Conservation (phyloP, 2,888 invertebrate genomes). For the Griposia aprilina region DNA sequence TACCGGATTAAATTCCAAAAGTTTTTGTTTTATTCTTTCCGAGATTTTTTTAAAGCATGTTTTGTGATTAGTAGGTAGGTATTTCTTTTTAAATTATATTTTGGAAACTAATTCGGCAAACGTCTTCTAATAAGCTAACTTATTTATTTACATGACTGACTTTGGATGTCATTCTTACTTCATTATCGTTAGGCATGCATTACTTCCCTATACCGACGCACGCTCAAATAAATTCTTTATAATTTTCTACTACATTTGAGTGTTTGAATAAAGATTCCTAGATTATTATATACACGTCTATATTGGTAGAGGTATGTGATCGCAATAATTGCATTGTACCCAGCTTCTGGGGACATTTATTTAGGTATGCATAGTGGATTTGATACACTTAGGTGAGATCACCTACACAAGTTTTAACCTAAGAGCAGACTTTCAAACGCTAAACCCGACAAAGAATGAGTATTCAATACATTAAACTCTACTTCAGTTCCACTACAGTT, state of each 20-base stretch:
- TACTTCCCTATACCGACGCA: slow-evolving; percentile 31
- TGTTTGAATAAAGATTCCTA: slow-evolving; percentile 38
- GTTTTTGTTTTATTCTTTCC: background rate
- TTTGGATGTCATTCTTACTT: slow-evolving; percentile 71
- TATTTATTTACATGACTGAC: slow-evolving; percentile 81
- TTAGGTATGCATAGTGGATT: slow-evolving; percentile 15
- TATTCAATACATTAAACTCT: slow-evolving; percentile 63
- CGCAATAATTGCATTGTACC: slow-evolving; percentile 30
- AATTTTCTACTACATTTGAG: slow-evolving; percentile 43
- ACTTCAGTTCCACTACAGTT: slow-evolving; percentile 62
- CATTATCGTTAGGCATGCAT: slow-evolving; percentile 25
- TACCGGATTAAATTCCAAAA: slow-evolving; percentile 34
- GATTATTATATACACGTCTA: slow-evolving; percentile 53
- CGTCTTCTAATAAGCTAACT: slow-evolving; percentile 56
- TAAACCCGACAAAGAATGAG: slow-evolving; percentile 65
- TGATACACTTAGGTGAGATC: slow-evolving; percentile 15
- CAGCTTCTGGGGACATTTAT: slow-evolving; percentile 35
- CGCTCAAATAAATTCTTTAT: slow-evolving; percentile 37
- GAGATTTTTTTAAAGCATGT: background rate
- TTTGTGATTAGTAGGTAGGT: background rate
- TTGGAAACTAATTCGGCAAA: slow-evolving; percentile 50
- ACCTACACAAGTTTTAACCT: slow-evolving; percentile 39
- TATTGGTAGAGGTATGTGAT: slow-evolving; percentile 49
- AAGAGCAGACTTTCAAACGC: slow-evolving; percentile 63
- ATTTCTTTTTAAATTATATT: background rate